Evolutionary conservation across 2,888 invertebrate genomes (phyloP).

Genomic region (Napeogenes sylphis): DNA sequence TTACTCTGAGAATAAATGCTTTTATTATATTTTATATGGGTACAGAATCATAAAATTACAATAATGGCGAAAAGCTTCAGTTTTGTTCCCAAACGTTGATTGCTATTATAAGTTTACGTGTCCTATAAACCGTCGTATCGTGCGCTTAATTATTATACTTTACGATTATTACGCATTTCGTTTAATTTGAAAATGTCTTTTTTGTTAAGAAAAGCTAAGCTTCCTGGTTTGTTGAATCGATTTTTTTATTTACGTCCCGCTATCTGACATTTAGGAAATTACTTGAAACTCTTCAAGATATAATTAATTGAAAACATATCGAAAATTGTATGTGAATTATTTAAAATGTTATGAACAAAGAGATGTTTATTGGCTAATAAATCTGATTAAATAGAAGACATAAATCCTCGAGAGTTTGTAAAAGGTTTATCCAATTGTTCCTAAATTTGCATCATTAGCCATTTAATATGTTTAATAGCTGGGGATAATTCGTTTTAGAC

Average conservation of each 20-base stretch:
- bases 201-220: too few relatives aligned
- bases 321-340: too few relatives aligned
- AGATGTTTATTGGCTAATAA: too few relatives aligned
- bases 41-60: constrained; percentile 3
- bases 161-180: background rate
- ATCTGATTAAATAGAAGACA: too few relatives aligned
- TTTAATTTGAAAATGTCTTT: background rate
- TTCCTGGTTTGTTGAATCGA: too few relatives aligned
- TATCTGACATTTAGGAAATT: too few relatives aligned
- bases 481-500: too few relatives aligned
- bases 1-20: background rate
- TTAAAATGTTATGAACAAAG: too few relatives aligned
- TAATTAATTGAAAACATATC: too few relatives aligned
- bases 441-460: background rate
- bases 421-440: background rate
- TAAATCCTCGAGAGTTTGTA: background rate
- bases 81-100: background rate
- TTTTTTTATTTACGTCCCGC: too few relatives aligned
- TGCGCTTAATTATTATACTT: background rate
- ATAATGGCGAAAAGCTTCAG: background rate
- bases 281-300: too few relatives aligned
- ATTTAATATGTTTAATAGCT: background rate
- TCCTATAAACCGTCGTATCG: background rate
- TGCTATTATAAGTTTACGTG: constrained; percentile 2
- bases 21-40: constrained; percentile 5